Percentiles rank a stretch among this genome's conserved stretches.
Evolutionary conservation across 2,113 vertebrate genomes (phyloP).

Genomic region (Prionailurus bengalensis): DNA sequence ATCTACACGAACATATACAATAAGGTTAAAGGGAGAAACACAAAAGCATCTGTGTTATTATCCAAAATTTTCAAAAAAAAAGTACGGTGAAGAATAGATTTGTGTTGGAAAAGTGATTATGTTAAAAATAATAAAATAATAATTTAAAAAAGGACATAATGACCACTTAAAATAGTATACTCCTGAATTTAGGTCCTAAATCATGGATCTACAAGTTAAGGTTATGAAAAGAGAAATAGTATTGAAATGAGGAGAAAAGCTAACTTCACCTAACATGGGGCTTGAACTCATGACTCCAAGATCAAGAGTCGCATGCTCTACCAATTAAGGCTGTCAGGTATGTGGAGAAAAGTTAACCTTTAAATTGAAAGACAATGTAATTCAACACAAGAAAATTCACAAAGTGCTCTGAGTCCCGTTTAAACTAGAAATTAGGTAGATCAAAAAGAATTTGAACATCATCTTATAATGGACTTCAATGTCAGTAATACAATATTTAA

Average conservation of each 20-base stretch:
- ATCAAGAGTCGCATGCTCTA: background rate
- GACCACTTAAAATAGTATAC: background rate
- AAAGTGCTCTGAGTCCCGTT: background rate
- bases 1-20: background rate
- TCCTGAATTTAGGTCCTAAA: background rate
- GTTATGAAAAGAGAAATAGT: background rate
- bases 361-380: background rate
- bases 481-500: background rate
- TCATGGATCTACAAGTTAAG: background rate
- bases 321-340: background rate
- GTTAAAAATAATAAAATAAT: background rate
- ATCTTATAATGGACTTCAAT: background rate
- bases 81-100: background rate
- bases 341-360: background rate
- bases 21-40: background rate
- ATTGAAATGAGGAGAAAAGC: background rate
- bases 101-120: background rate
- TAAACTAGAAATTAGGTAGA: background rate
- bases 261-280: background rate
- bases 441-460: conserved; percentile 2
- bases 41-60: background rate
- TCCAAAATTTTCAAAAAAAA: background rate
- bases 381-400: background rate
- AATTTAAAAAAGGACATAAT: background rate
- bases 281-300: background rate